Evolutionary conservation across 1,140 invertebrate species (phyloP).

Genomic region (Ostrea denselamellosa): DNA sequence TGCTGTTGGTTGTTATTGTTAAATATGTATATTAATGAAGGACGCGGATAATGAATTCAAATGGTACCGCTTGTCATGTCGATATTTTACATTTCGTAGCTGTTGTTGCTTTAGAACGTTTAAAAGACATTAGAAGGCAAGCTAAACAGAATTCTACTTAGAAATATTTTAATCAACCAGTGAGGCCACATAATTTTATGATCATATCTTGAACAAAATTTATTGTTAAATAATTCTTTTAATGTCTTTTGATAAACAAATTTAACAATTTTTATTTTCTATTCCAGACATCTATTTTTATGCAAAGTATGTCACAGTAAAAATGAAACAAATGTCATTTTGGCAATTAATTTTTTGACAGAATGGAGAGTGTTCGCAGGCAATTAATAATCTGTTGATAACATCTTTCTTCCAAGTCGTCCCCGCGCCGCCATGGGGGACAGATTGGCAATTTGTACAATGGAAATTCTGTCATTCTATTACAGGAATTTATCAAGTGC

Average conservation of each 20-base stretch:
- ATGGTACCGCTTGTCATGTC: too few species aligned
- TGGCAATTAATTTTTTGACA: conserved; percentile 40
- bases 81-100: too few species aligned
- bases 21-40: background rate
- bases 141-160: too few species aligned
- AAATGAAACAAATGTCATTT: conserved; percentile 37
- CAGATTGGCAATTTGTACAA: conserved; percentile 35
- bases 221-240: background rate
- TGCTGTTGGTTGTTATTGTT: background rate
- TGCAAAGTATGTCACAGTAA: conserved; percentile 27
- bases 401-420: conserved; percentile 29
- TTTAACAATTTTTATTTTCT: background rate
- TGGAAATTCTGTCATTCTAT: conserved; percentile 30
- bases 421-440: conserved; percentile 28
- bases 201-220: background rate
- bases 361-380: conserved; percentile 19
- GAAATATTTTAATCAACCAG: too few species aligned
- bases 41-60: too few species aligned
- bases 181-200: background rate
- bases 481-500: conserved; percentile 35
- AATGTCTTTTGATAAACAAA: background rate
- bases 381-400: conserved; percentile 38
- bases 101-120: too few species aligned
- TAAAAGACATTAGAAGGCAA: too few species aligned
- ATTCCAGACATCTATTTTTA: conserved; percentile 2